A percentile compares a stretch with the other conserved stretches of the same genome.
These are phyloP conservation scores for Sardinella longiceps DNA, from an alignment of 2,797 vertebrate genomes.

Conservation along the genomic window DNA sequence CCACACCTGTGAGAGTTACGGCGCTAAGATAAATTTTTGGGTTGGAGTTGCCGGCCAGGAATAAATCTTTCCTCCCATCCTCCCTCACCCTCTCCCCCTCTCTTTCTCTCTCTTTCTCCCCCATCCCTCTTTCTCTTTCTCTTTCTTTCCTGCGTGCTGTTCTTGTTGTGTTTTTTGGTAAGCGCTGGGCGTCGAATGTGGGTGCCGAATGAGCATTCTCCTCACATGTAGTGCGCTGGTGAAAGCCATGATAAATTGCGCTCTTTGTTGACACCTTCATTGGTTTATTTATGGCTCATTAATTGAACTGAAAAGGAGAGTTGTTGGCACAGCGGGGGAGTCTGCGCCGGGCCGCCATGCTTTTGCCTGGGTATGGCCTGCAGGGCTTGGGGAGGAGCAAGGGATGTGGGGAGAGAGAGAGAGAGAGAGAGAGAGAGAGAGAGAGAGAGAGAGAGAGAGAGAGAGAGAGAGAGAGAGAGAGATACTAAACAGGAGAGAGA, in stretches of 20 bases:
- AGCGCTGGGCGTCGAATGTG: constrained; percentile 63
- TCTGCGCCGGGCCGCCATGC: constrained; percentile 68
- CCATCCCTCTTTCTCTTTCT: constrained; percentile 57
- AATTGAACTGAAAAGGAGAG: constrained; percentile 94
- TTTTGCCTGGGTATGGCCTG: constrained; percentile 72
- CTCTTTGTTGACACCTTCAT: constrained; percentile 98
- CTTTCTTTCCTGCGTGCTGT: constrained; percentile 59
- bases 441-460: not conserved
- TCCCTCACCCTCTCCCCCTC: constrained; percentile 30
- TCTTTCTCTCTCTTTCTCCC: constrained; percentile 59
- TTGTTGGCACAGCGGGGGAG: constrained; percentile 87
- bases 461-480: not conserved
- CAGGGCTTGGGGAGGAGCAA: constrained; percentile 60
- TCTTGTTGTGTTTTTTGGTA: constrained; percentile 29
- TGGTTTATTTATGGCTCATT: constrained; percentile 99
- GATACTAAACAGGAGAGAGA: not conserved
- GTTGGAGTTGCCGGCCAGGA: constrained; percentile 75
- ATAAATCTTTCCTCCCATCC: constrained; percentile 85
- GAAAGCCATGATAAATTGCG: constrained; percentile 95
- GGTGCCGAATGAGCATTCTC: constrained; percentile 77
- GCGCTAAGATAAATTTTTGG: constrained; percentile 87
- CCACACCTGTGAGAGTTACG: constrained; percentile 90
- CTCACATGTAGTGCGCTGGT: constrained; percentile 78
- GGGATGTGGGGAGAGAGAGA: not conserved
- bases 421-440: not conserved